Conservation (phyloP, 2,113 vertebrate genomes). For the Falco punctatus region DNA sequence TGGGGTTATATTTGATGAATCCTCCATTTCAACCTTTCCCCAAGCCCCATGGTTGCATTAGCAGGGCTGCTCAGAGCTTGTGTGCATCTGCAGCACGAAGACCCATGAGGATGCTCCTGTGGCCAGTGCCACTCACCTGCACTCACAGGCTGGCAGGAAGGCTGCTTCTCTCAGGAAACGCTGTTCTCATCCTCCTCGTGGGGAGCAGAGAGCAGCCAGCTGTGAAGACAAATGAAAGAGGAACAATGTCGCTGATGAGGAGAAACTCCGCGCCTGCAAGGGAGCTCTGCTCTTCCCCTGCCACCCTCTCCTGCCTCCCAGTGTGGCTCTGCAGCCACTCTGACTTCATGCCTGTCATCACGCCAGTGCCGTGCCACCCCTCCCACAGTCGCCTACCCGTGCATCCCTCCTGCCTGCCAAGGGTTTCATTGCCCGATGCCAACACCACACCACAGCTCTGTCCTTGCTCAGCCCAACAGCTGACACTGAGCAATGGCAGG, state of each 20-base stretch:
- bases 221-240: conserved; percentile 17
- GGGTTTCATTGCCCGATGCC: background rate
- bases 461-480: background rate
- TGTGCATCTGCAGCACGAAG: background rate
- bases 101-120: background rate
- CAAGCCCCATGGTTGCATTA: background rate
- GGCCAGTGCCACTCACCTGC: accelerated
- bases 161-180: background rate
- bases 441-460: accelerated
- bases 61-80: background rate
- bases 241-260: conserved; percentile 55
- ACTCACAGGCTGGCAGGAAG: background rate
- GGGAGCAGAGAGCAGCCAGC: conserved; percentile 19
- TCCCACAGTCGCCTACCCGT: accelerated
- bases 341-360: background rate
- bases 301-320: background rate
- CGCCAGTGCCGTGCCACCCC: background rate
- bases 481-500: background rate
- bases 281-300: background rate
- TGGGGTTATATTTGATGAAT: background rate
- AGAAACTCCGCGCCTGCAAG: background rate
- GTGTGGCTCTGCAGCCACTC: background rate
- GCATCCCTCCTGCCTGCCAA: background rate
- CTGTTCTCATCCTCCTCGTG: accelerated
- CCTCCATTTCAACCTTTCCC: background rate